Conservation (phyloP, 2,888 invertebrate species). For the Hypselothyrea guttata region DNA sequence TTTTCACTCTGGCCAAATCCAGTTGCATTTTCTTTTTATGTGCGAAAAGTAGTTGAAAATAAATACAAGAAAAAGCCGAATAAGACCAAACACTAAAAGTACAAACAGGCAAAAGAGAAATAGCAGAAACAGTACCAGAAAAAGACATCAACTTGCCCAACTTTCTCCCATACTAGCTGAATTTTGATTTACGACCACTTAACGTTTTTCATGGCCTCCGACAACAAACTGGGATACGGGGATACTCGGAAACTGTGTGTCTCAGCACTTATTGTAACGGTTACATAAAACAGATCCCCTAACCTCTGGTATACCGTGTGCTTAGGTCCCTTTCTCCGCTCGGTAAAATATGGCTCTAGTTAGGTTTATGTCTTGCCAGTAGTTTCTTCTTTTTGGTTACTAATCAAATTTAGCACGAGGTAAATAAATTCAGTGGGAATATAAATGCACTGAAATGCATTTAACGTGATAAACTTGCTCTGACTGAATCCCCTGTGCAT, state of each 20-base stretch:
- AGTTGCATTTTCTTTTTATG: slow-evolving; percentile 43
- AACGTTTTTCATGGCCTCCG: slow-evolving; percentile 66
- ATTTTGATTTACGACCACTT: slow-evolving; percentile 76
- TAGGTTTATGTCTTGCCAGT: slow-evolving; percentile 9
- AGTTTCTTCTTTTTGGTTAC: slow-evolving; percentile 11
- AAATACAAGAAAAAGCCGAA: slow-evolving; percentile 38
- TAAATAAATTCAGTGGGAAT: too few species aligned
- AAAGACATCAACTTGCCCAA: slow-evolving; percentile 39
- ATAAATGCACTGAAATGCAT: background rate
- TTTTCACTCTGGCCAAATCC: slow-evolving; percentile 9
- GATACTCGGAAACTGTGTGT: slow-evolving; percentile 34
- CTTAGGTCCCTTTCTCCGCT: slow-evolving; percentile 2
- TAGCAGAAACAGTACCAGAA: background rate
- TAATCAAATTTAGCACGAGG: slow-evolving; percentile 6
- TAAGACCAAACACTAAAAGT: slow-evolving; percentile 29
- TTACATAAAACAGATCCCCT: slow-evolving; percentile 35
- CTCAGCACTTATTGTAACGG: slow-evolving; percentile 30
- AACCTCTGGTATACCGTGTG: background rate
- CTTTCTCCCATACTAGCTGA: slow-evolving; percentile 59
- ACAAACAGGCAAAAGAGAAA: slow-evolving; percentile 10
- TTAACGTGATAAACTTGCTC: too few species aligned
- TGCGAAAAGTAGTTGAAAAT: slow-evolving; percentile 55
- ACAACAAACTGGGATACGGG: slow-evolving; percentile 42
- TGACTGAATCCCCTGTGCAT: too few species aligned
- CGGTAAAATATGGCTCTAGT: slow-evolving; percentile 14